Percentiles rank a stretch among this genome's conserved stretches.
Evolutionary conservation across 2,113 vertebrate genomes (phyloP).

Genomic region (Neolamprologus sp.): DNA sequence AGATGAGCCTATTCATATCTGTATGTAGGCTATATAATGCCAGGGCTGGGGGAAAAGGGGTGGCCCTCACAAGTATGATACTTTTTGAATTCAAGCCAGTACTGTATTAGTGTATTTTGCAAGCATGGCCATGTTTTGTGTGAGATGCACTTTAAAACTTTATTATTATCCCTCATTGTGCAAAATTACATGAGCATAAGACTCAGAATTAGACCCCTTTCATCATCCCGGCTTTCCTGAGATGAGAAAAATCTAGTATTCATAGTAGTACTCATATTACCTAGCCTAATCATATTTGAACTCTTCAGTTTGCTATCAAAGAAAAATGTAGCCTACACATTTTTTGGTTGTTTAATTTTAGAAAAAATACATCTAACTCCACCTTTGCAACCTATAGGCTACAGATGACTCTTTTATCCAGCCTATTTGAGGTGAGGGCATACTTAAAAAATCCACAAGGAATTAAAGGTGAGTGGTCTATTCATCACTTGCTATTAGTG

Average conservation of each 20-base stretch:
- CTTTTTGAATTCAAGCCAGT: not conserved
- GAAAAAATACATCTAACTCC: not conserved
- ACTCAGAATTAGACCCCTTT: not conserved
- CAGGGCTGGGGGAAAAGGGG: rapidly evolving
- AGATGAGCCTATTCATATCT: not conserved
- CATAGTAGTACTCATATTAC: not conserved
- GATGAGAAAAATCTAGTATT: not conserved
- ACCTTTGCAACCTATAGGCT: not conserved
- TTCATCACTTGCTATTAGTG: constrained; percentile 22
- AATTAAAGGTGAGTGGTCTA: not conserved
- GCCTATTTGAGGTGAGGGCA: not conserved
- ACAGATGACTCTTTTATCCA: constrained; percentile 13
- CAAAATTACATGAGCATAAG: not conserved
- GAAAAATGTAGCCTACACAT: not conserved
- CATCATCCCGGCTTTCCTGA: not conserved
- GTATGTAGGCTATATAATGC: not conserved
- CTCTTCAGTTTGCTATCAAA: not conserved
- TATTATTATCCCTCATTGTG: not conserved
- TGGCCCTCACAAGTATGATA: not conserved
- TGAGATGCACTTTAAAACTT: not conserved
- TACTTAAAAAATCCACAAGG: constrained; percentile 13
- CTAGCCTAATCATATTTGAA: not conserved
- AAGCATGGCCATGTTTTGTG: not conserved
- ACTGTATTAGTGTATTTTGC: not conserved
- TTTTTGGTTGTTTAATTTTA: not conserved